These are phyloP conservation scores for Bombus superbus DNA, from an alignment of 1,140 invertebrate genomes.

Conservation along the genomic window DNA sequence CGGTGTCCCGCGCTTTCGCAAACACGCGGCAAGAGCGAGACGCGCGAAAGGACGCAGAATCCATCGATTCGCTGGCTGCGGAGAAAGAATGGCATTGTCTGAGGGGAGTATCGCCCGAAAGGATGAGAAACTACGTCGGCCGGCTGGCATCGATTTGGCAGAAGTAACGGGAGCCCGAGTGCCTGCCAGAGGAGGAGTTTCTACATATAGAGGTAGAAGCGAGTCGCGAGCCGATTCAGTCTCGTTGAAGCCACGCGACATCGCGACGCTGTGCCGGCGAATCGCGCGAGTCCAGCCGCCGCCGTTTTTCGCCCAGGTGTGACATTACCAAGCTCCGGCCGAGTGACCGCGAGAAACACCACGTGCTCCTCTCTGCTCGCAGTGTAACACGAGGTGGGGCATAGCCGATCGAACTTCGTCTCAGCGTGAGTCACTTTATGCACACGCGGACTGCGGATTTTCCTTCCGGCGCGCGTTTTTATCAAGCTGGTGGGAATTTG, in stretches of 20 bases:
- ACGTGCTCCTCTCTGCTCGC: background rate
- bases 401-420: too few species aligned
- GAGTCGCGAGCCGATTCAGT: conserved; percentile 70
- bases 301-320: background rate
- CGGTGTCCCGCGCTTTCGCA: too few species aligned
- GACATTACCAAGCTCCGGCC: background rate
- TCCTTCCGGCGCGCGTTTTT: too few species aligned
- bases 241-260: conserved; percentile 66
- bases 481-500: too few species aligned
- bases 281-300: background rate
- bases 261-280: background rate
- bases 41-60: too few species aligned
- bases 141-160: conserved; percentile 20
- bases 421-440: too few species aligned
- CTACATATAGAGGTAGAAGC: conserved; percentile 75
- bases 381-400: too few species aligned
- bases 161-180: conserved; percentile 62
- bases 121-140: background rate
- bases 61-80: too few species aligned
- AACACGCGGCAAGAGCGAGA: too few species aligned
- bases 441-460: too few species aligned
- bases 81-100: background rate
- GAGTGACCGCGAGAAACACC: background rate
- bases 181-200: conserved; percentile 65
- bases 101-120: background rate